Conservation (phyloP, 1,140 invertebrate genomes). For the Euura saliciscinereae region DNA sequence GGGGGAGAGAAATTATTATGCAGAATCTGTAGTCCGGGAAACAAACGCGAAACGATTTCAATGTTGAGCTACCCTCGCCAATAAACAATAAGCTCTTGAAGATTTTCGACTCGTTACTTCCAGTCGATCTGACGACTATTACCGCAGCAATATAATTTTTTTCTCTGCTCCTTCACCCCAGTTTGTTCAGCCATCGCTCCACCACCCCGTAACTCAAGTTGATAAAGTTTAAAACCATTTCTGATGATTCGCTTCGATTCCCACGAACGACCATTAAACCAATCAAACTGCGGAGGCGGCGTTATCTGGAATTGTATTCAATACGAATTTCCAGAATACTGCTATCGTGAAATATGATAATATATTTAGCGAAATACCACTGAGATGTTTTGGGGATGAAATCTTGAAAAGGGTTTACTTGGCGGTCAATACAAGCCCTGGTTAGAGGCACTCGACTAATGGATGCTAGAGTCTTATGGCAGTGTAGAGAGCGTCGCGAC, state of each 20-base stretch:
- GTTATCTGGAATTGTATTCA: no score
- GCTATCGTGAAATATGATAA: not conserved
- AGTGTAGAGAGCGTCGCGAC: constrained; percentile 46
- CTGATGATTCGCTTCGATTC: constrained; percentile 12
- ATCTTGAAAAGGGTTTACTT: constrained; percentile 48
- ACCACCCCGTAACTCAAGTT: not conserved
- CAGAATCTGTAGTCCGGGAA: not conserved
- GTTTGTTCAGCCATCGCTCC: not conserved
- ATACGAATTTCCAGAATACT: no score
- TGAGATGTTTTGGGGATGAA: constrained; percentile 4
- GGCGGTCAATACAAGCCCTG: constrained; percentile 59
- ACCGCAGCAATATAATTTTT: not conserved
- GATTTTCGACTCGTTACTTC: constrained; percentile 7
- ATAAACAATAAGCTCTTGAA: not conserved
- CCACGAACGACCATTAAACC: not conserved
- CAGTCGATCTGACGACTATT: constrained; percentile 2
- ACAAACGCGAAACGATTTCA: not conserved
- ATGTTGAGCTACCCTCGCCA: not conserved
- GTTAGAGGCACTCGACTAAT: constrained; percentile 57
- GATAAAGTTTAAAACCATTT: constrained; percentile 8
- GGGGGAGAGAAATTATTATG: no score
- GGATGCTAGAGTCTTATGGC: constrained; percentile 55
- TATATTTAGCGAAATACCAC: not conserved
- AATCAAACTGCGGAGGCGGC: no score
- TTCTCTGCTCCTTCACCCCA: not conserved